These are phyloP conservation scores for Samia ricini DNA, from an alignment of 1,140 invertebrate genomes.

Conservation along the genomic window DNA sequence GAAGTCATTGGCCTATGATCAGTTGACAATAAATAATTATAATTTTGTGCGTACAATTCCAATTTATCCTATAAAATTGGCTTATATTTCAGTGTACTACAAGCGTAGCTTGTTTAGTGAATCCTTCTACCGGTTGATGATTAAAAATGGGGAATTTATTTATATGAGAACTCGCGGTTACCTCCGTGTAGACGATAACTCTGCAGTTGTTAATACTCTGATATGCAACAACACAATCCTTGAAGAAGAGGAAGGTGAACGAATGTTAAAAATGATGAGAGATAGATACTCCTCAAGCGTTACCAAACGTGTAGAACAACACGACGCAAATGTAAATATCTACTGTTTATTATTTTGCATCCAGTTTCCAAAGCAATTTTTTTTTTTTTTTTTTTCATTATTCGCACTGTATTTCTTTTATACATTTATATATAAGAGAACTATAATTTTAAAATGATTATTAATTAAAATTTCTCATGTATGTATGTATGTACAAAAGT, in stretches of 20 bases:
- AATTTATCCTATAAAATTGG: no score
- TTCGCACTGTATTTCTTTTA: no score
- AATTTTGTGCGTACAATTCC: no score
- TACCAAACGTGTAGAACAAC: neutral
- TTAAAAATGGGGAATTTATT: constrained; percentile 88
- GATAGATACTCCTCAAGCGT: constrained; percentile 68
- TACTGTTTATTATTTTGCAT: neutral
- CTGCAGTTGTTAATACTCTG: constrained; percentile 87
- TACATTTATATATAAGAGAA: no score
- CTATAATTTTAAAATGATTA: no score
- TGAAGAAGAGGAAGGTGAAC: constrained; percentile 83
- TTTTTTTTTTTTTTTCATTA: neutral
- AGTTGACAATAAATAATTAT: no score
- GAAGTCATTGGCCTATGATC: no score
- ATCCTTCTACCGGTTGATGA: constrained; percentile 89
- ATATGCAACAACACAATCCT: constrained; percentile 91
- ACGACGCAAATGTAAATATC: constrained; percentile 29
- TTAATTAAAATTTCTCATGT: no score
- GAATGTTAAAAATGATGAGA: constrained; percentile 85
- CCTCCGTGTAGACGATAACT: constrained; percentile 85
- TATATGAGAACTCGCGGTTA: constrained; percentile 88
- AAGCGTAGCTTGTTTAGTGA: constrained; percentile 84
- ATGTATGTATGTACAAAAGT: no score
- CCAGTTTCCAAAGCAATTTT: neutral
- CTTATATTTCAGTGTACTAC: constrained; percentile 85